phyloP scores from a whole-genome alignment of 2,888 invertebrate genomes.

The Azorinus chamasolen region DNA sequence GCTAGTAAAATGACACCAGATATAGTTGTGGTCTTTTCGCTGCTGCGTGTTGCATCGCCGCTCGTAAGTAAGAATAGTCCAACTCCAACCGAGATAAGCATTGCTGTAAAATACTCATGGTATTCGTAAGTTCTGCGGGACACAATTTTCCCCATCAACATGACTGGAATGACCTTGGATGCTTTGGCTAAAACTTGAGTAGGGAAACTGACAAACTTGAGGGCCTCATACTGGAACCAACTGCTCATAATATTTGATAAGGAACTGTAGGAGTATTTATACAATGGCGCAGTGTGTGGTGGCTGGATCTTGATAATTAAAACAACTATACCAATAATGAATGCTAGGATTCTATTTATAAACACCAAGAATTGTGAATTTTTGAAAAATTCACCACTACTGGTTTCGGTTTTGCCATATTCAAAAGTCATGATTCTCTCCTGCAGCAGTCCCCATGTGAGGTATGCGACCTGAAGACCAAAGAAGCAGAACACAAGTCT shows the following conservation, averaged over 20 bases:
- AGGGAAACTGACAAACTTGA: conserved; percentile 99
- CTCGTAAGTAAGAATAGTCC: conserved; percentile 92
- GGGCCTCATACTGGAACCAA: conserved; percentile 99
- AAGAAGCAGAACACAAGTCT: conserved; percentile 92
- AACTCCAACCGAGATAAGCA: conserved; percentile 96
- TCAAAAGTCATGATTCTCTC: conserved; percentile 97
- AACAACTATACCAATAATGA: conserved; percentile 78
- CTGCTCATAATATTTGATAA: conserved; percentile 99
- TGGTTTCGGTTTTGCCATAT: conserved; percentile 81
- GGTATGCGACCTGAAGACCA: conserved; percentile 95
- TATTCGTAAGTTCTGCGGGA: conserved; percentile 94
- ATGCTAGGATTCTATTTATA: conserved; percentile 95
- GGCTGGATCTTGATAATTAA: conserved; percentile 78
- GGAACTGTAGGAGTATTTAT: conserved; percentile 98
- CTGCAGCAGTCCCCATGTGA: conserved; percentile 98
- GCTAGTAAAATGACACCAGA: conserved; percentile 94
- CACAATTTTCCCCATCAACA: conserved; percentile 98
- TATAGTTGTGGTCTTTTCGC: conserved; percentile 91
- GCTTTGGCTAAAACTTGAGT: conserved; percentile 97
- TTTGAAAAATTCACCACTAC: conserved; percentile 90
- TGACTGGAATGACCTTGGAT: conserved; percentile 94
- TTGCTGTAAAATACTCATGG: conserved; percentile 97
- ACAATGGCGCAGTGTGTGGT: conserved; percentile 93
- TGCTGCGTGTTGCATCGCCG: conserved; percentile 88
- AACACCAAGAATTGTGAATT: conserved; percentile 99